These are phyloP conservation scores for Phania funesta DNA, from an alignment of 2,888 invertebrate genomes.

Conservation along the genomic window DNA sequence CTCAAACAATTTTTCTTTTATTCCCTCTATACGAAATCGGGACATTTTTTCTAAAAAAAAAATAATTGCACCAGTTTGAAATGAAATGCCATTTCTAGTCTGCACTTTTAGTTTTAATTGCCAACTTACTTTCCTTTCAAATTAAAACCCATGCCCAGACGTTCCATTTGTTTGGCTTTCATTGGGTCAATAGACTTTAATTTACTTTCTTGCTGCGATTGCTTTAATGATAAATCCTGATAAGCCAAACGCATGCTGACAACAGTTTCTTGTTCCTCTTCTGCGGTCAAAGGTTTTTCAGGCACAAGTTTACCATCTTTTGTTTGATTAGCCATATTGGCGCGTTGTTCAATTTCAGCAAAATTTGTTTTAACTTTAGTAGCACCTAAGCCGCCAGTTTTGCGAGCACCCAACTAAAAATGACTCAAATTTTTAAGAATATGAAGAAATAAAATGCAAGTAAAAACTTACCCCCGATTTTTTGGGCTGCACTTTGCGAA, in stretches of 20 bases:
- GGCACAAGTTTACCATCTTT: slow-evolving; percentile 79
- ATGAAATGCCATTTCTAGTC: background rate
- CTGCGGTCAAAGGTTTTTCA: slow-evolving; percentile 79
- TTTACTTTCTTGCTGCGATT: slow-evolving; percentile 87
- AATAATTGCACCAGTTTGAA: too few species aligned
- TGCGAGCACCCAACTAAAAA: slow-evolving; percentile 89
- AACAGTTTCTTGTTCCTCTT: slow-evolving; percentile 86
- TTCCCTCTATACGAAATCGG: too few species aligned
- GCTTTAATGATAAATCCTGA: slow-evolving; percentile 86
- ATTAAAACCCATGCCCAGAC: slow-evolving; percentile 94
- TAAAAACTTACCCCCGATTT: slow-evolving; percentile 86
- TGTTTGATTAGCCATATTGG: slow-evolving; percentile 90
- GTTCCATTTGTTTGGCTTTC: slow-evolving; percentile 93
- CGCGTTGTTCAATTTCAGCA: slow-evolving; percentile 95
- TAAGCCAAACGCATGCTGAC: slow-evolving; percentile 88
- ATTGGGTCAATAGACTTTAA: slow-evolving; percentile 87
- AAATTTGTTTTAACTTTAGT: slow-evolving; percentile 97
- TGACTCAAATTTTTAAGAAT: background rate
- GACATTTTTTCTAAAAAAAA: too few species aligned
- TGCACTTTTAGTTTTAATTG: background rate
- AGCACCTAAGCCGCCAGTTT: slow-evolving; percentile 92
- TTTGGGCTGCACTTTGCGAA: slow-evolving; percentile 85
- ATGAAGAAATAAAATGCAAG: background rate
- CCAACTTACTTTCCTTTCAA: slow-evolving; percentile 72
- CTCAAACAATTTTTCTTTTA: too few species aligned